Evolutionary conservation across 2,113 vertebrate genomes (phyloP), one percentile per base, ranked within the genome.

Genomic region (Labeo catla): DNA sequence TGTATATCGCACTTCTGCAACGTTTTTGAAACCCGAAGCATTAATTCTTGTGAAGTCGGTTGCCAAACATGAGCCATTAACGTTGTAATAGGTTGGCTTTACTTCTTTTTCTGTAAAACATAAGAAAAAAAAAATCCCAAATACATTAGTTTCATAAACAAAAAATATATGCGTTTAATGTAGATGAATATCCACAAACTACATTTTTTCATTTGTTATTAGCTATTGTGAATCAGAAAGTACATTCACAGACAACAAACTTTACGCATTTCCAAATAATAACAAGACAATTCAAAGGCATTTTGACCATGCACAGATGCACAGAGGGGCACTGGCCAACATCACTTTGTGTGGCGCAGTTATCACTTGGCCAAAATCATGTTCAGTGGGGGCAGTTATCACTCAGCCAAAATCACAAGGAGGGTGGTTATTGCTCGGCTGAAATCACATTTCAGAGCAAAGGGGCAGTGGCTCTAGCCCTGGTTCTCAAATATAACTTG

Each of bases 1-100:
- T 0, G 2, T 0, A 0, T 92, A 90, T 12, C 34, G 70, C 0
- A 54, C 85, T 2, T 13, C 11, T 0, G 91, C 8, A 0, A 8
- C 1, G 0, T 11, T 1, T 0, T 0, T 0, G 6, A 8, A 16
- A 0, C 0, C 0, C 11, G 23, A 1, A 3, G 0, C 79, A 0
- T 79, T 0, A 2, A 84, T 0, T 0, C 0, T 0, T n/a, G 88
- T 92, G 89, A 93, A 95, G 0, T 88, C 92, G 0, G 93, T 91
- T 4, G 93, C 94, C 88, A 95, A 63, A 19, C 94, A 95, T 0
- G 10, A 86, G 0, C 0, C 0, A 0, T 0, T 0, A 66, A 94
- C 0, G 3, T 0, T 0, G 52, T 91, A 94, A 80, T 11, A 85
- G 0, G 15, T n/a, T 0, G 94, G 92, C 0, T 43, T 0, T 0